phyloP scores from a whole-genome alignment of 2,888 invertebrate species.

The Phlogophora meticulosa region DNA sequence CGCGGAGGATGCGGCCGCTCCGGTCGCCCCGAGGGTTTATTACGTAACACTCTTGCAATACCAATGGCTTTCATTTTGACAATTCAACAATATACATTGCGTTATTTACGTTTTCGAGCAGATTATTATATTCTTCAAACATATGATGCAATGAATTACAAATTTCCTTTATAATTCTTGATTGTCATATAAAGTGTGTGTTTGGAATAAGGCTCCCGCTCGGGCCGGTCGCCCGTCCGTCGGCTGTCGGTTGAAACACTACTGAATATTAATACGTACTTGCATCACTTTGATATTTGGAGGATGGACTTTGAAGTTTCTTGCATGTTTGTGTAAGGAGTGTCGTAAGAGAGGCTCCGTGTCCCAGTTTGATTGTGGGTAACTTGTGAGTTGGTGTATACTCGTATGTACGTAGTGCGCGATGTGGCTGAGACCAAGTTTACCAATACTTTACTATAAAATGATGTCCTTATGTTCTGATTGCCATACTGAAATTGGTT shows the following conservation, averaged over 20 bases:
- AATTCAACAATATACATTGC: not conserved
- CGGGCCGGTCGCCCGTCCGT: not conserved
- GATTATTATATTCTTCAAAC: not conserved
- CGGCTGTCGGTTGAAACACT: constrained; percentile 34
- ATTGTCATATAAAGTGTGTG: too few species aligned
- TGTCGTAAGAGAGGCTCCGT: not conserved
- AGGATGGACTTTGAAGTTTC: constrained; percentile 52
- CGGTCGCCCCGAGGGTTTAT: not conserved
- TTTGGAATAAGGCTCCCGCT: too few species aligned
- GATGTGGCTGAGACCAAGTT: not conserved
- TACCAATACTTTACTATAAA: not conserved
- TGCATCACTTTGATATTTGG: constrained; percentile 63
- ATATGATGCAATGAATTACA: not conserved
- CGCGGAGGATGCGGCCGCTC: constrained; percentile 30
- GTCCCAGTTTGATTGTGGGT: constrained; percentile 5
- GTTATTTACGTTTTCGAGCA: not conserved
- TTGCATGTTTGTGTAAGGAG: constrained; percentile 44
- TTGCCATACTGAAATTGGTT: not conserved
- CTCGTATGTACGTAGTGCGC: not conserved
- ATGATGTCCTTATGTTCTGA: not conserved
- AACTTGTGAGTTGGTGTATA: not conserved
- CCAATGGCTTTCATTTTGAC: not conserved
- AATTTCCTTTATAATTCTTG: not conserved
- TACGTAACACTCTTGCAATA: not conserved
- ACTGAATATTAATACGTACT: constrained; percentile 65